These are phyloP conservation scores for Phacellophora camtschatica DNA, from an alignment of 30 jellyfish, hydroid and myxozoan genomes.

Conservation along the genomic window DNA sequence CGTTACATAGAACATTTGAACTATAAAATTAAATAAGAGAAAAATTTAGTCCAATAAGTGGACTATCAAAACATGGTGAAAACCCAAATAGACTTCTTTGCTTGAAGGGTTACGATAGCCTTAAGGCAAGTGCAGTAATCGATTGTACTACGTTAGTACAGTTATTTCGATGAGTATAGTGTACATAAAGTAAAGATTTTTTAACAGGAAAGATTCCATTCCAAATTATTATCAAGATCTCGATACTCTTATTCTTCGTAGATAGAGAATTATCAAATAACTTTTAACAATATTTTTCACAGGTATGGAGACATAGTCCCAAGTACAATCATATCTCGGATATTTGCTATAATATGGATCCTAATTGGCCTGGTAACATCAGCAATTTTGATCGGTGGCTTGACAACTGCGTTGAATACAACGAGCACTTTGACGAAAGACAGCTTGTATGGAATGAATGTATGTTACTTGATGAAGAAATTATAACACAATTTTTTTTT, in stretches of 20 bases:
- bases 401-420: constrained; percentile 41
- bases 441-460: constrained; percentile 41
- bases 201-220: too few species aligned
- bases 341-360: constrained; percentile 58
- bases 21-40: too few species aligned
- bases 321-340: not conserved
- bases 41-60: too few species aligned
- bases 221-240: not conserved
- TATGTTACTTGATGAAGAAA: too few species aligned
- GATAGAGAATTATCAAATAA: not conserved
- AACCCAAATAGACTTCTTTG: too few species aligned
- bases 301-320: constrained; percentile 71
- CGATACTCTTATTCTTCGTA: not conserved
- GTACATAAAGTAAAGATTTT: too few species aligned
- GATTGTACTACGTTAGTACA: not conserved
- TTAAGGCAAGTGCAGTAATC: too few species aligned
- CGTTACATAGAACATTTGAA: too few species aligned
- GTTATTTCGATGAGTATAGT: not conserved
- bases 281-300: not conserved
- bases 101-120: too few species aligned
- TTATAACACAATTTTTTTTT: too few species aligned
- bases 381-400: constrained; percentile 68
- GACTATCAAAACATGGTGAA: too few species aligned
- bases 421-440: not conserved
- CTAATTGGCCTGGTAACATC: constrained; percentile 43